phyloP scores from a whole-genome alignment of 2,888 invertebrate species.

The Hypena proboscidalis region DNA sequence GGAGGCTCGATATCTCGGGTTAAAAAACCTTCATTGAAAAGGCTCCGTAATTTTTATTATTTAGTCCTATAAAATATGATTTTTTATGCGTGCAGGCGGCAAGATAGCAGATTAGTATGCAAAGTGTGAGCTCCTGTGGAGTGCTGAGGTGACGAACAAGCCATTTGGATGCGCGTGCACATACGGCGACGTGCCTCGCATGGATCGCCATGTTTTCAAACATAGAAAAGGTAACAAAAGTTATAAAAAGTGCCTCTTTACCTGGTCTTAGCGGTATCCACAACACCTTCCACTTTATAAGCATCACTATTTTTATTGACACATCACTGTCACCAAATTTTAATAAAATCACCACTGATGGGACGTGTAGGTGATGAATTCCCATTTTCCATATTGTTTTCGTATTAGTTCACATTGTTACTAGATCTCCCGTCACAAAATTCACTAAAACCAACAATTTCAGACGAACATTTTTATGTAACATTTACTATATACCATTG shows the following conservation, averaged over 20 bases:
- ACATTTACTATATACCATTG: too few relatives aligned
- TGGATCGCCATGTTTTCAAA: slow-evolving; percentile 45
- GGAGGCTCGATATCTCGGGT: slow-evolving; percentile 29
- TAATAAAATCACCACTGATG: too few relatives aligned
- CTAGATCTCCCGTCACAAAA: too few relatives aligned
- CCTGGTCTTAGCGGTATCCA: slow-evolving; percentile 37
- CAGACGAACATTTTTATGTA: too few relatives aligned
- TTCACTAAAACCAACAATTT: too few relatives aligned
- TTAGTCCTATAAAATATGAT: slow-evolving; percentile 48
- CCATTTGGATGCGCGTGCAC: slow-evolving; percentile 72
- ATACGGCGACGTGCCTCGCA: slow-evolving; percentile 57
- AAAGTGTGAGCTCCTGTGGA: slow-evolving; percentile 57
- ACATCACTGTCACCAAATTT: too few relatives aligned
- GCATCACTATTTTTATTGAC: too few relatives aligned
- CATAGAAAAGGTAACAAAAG: slow-evolving; percentile 59
- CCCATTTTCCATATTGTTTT: too few relatives aligned
- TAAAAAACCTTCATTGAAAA: slow-evolving; percentile 44
- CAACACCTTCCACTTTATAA: slow-evolving; percentile 8
- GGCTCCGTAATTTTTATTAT: slow-evolving; percentile 43
- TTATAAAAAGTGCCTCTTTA: slow-evolving; percentile 55
- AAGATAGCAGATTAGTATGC: slow-evolving; percentile 70
- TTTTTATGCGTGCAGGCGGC: slow-evolving; percentile 47
- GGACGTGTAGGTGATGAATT: too few relatives aligned
- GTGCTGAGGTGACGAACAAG: slow-evolving; percentile 74
- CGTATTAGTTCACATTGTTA: too few relatives aligned